Evolutionary conservation across 1,140 invertebrate genomes (phyloP), one percentile per base, ranked within the genome.

Genomic region (Gerris buenoi): DNA sequence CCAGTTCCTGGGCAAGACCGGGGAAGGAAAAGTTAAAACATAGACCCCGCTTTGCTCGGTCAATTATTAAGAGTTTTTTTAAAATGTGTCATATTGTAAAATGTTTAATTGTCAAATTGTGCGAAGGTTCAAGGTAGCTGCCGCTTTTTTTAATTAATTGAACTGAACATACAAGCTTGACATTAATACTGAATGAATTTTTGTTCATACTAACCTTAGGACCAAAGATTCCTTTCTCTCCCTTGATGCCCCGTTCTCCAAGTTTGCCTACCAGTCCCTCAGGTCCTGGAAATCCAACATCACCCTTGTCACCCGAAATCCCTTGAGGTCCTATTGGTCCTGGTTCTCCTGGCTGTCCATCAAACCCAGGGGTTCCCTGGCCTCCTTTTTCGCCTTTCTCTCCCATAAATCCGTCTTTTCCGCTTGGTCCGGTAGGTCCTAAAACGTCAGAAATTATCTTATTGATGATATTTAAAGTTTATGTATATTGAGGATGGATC

Each of bases 341-440:
- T 25, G 79, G 76, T 23, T 77, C 75, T 15, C 80, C 79, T 62
- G 76, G 77, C 26, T 79, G 78, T 25, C 81, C 81, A n/a, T 77
- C 72, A 65, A 75, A 74, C 27, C 80, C 83, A 23, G 76, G 74
- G 25, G 67, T 84, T 26, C 70, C 70, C 22, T 59, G 59, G 18
- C 58, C 29, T 2, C 70, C 70, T 63, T 28, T 57, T 0, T 33
- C 27, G 5, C 70, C 70, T 28, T 27, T 2, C 5, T 59, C 61
- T 59, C 63, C 66, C 13, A 65, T 59, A 0, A 59, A 27, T 18
- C 70, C 70, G 46, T 61, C 58, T 33, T 23, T 67, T 25, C 70
- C 70, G 27, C 70, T 67, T 1, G 76, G 71, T 60, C 88, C 89
- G 2, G 83, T 80, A 63, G 76, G 76, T 63, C 88, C 88, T n/a